Conservation (phyloP, 2,113 vertebrate species). For the Nothobranchius kuhntae region DNA sequence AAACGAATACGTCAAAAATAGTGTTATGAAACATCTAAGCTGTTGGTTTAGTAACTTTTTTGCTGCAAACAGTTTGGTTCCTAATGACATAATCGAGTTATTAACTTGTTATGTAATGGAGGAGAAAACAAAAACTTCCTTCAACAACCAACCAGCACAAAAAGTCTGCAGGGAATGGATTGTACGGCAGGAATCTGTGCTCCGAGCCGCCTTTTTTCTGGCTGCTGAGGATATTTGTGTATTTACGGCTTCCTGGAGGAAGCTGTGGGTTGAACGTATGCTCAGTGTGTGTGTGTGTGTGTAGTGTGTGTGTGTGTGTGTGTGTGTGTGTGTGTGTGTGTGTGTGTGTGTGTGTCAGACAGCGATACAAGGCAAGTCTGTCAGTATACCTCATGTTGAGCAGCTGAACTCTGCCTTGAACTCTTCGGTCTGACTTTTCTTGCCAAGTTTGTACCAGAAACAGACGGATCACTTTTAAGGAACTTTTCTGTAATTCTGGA, state of each 20-base stretch:
- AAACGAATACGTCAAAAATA: neutral
- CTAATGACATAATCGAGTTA: slow-evolving; percentile 7
- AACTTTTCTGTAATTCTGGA: slow-evolving; percentile 7
- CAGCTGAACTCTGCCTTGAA: slow-evolving; percentile 50
- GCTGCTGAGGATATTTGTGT: slow-evolving; percentile 70
- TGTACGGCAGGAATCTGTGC: slow-evolving; percentile 62
- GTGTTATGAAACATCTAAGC: neutral
- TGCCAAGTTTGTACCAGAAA: neutral
- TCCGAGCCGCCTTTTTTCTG: slow-evolving; percentile 38
- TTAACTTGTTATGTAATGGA: slow-evolving; percentile 44
- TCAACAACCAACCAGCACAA: slow-evolving; percentile 34
- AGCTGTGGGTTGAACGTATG: slow-evolving; percentile 69
- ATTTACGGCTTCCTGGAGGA: slow-evolving; percentile 86
- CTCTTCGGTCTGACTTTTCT: slow-evolving; percentile 1
- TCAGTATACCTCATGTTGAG: slow-evolving; percentile 60
- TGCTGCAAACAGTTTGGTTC: neutral
- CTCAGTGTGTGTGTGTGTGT: slow-evolving; percentile 41
- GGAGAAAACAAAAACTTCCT: slow-evolving; percentile 54
- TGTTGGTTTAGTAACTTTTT: neutral
- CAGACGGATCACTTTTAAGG: neutral
- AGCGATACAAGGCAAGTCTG: slow-evolving; percentile 13
- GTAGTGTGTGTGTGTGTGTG: slow-evolving; percentile 50
- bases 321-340: slow-evolving; percentile 60
- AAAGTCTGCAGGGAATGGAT: slow-evolving; percentile 22
- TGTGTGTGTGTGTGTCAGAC: slow-evolving; percentile 44